Conservation (phyloP, 2,797 vertebrate species). For the Arctocebus calabarensis region DNA sequence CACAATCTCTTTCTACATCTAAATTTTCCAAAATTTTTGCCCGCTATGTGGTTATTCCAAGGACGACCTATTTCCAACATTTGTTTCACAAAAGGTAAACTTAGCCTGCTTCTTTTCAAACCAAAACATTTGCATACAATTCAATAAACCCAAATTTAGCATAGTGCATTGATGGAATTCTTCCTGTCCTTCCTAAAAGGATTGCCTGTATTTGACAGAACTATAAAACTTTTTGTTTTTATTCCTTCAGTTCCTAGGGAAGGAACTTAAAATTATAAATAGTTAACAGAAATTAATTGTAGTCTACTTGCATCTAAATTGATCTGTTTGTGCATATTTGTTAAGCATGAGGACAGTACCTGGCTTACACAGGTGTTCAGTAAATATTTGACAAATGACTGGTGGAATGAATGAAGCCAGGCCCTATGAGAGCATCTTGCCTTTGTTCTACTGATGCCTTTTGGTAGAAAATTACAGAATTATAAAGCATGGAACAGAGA, state of each 20-base stretch:
- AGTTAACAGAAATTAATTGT: conserved; percentile 40
- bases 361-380: conserved; percentile 45
- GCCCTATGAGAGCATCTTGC: neutral
- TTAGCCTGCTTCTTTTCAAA: conserved; percentile 15
- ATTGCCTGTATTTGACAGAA: neutral
- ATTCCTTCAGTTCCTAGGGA: conserved; percentile 14
- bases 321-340: neutral
- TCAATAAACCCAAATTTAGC: neutral
- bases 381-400: conserved; percentile 64
- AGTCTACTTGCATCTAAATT: conserved; percentile 44
- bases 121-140: conserved; percentile 47
- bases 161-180: neutral
- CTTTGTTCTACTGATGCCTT: conserved; percentile 42
- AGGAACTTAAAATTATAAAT: conserved; percentile 16
- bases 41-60: neutral
- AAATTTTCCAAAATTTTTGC: neutral
- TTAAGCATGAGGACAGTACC: neutral
- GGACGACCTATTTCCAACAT: conserved; percentile 40
- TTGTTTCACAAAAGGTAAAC: conserved; percentile 48
- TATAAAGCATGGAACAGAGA: conserved; percentile 36
- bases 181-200: conserved; percentile 32
- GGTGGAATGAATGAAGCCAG: conserved; percentile 31
- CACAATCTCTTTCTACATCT: conserved; percentile 24
- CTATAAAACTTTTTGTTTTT: neutral
- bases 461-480: conserved; percentile 18